phyloP scores from a whole-genome alignment of 2,113 vertebrate species.

The Hystrix cristata region DNA sequence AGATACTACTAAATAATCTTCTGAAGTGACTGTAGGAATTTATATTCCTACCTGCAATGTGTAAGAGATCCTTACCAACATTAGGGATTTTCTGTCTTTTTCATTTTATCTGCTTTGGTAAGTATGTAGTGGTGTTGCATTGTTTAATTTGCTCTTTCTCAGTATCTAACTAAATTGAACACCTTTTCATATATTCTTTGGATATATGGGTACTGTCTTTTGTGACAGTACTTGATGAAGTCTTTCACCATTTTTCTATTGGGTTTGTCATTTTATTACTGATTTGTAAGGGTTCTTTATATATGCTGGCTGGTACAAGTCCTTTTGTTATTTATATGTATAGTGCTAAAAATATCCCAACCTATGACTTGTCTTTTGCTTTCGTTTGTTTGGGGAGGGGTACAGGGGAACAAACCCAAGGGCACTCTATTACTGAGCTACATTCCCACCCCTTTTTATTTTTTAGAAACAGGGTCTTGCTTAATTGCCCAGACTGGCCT shows the following conservation, averaged over 20 bases:
- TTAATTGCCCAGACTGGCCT: no score
- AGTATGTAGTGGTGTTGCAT: neutral
- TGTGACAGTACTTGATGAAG: neutral
- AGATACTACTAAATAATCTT: neutral
- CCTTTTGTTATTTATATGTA: neutral
- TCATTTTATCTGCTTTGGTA: neutral
- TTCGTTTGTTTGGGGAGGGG: neutral
- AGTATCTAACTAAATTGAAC: neutral
- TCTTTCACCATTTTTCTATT: neutral
- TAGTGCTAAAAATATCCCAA: neutral
- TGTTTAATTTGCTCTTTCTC: neutral
- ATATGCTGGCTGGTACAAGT: neutral
- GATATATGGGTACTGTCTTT: neutral
- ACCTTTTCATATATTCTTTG: neutral
- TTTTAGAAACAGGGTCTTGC: no score
- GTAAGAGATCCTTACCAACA: neutral
- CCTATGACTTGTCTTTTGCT: neutral
- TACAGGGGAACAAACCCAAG: neutral
- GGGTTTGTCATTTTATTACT: neutral
- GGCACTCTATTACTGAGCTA: neutral
- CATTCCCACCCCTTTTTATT: no score
- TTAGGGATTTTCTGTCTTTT: neutral
- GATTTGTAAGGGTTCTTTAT: neutral
- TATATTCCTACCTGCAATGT: neutral
- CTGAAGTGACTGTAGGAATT: neutral